phyloP scores from a whole-genome alignment of 2,113 vertebrate species.

The Coptodon rendalli region DNA sequence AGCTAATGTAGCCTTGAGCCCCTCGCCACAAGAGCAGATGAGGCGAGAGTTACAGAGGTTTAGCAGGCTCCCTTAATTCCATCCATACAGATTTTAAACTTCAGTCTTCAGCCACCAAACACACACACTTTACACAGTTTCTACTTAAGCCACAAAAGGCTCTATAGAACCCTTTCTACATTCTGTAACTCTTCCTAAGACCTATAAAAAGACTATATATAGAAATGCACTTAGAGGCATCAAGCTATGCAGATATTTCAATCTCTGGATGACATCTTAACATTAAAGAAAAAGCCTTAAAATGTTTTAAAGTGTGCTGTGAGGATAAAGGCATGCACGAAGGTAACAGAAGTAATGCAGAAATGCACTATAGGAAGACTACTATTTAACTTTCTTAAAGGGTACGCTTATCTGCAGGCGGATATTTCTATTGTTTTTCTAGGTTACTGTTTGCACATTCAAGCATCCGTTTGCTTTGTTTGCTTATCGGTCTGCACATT shows the following conservation, averaged over 20 bases:
- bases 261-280: not conserved
- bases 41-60: not conserved
- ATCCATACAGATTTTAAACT: not conserved
- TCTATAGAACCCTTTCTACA: not conserved
- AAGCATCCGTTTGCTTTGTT: not conserved
- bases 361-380: not conserved
- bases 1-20: not conserved
- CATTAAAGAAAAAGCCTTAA: not conserved
- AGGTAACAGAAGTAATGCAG: not conserved
- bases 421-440: not conserved
- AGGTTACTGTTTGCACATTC: not conserved
- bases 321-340: not conserved
- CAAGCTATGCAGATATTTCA: not conserved
- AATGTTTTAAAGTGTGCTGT: not conserved
- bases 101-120: not conserved
- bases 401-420: not conserved
- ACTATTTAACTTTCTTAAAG: not conserved
- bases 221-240: not conserved
- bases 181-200: not conserved
- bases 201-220: not conserved
- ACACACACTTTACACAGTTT: not conserved
- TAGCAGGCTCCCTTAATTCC: not conserved
- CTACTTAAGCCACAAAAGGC: not conserved
- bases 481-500: not conserved
- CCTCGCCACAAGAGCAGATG: not conserved